A percentile compares a stretch with the other conserved stretches of the same genome.
These are phyloP conservation scores for Drosophila fuyamai DNA, from an alignment of 1,140 invertebrate genomes.

Conservation along the genomic window DNA sequence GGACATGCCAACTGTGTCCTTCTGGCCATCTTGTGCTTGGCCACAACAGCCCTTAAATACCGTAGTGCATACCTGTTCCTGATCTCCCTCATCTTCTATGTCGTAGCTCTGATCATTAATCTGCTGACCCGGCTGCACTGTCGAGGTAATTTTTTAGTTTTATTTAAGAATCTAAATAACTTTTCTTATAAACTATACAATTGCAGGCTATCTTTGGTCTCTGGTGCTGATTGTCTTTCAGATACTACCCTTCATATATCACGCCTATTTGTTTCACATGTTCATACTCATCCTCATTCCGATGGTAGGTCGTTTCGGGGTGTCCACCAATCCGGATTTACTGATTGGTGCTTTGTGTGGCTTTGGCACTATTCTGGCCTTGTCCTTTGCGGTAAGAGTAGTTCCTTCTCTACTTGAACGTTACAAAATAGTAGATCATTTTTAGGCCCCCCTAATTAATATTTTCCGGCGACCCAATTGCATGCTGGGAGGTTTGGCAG, in stretches of 20 bases:
- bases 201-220: slow-evolving; percentile 86
- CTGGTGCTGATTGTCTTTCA: slow-evolving; percentile 85
- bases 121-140: slow-evolving; percentile 60
- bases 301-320: slow-evolving; percentile 88
- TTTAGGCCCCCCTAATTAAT: slow-evolving; percentile 63
- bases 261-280: slow-evolving; percentile 87
- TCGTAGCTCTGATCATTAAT: slow-evolving; percentile 58
- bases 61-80: slow-evolving; percentile 70
- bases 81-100: slow-evolving; percentile 73
- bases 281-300: slow-evolving; percentile 89
- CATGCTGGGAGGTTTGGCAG: slow-evolving; percentile 85
- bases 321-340: slow-evolving; percentile 87
- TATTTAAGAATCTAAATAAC: background rate
- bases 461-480: slow-evolving; percentile 63
- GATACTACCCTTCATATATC: slow-evolving; percentile 84
- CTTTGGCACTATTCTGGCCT: slow-evolving; percentile 74
- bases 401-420: too few species aligned
- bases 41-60: slow-evolving; percentile 39
- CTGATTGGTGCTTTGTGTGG: slow-evolving; percentile 85
- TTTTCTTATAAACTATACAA: too few species aligned
- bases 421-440: background rate
- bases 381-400: slow-evolving; percentile 68
- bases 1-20: slow-evolving; percentile 70
- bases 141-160: slow-evolving; percentile 58
- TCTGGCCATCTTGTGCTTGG: slow-evolving; percentile 60